Conservation (phyloP, 2,888 invertebrate genomes). For the Diaprepes abbreviatus region DNA sequence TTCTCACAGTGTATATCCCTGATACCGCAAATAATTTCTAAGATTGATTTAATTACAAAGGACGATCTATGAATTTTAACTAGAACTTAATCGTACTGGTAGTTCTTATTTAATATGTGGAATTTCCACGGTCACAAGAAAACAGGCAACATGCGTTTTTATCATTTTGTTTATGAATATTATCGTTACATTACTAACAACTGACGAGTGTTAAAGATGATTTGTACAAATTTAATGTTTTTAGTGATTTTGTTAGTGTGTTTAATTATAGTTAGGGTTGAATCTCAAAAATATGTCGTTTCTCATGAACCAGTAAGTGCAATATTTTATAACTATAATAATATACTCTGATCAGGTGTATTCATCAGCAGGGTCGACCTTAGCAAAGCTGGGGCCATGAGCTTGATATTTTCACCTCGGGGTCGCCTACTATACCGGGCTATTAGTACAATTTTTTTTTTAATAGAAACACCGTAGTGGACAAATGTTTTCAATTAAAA, state of each 20-base stretch:
- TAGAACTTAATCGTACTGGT: neutral
- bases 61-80: neutral
- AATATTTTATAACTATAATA: neutral
- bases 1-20: neutral
- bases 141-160: neutral
- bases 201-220: too few species aligned
- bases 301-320: constrained; percentile 17
- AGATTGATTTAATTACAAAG: neutral
- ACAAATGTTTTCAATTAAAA: too few species aligned
- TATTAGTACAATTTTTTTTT: too few species aligned
- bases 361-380: too few species aligned
- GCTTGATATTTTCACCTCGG: too few species aligned
- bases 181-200: too few species aligned
- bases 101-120: neutral
- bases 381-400: too few species aligned
- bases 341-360: too few species aligned
- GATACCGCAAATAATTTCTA: neutral
- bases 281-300: constrained; percentile 9
- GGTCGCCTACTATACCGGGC: too few species aligned
- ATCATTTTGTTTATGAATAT: too few species aligned
- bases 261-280: neutral
- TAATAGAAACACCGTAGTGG: too few species aligned
- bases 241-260: neutral
- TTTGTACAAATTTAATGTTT: neutral
- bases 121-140: neutral